phyloP scores from a whole-genome alignment of 2,113 vertebrate species.

The Clarias batrachus region DNA sequence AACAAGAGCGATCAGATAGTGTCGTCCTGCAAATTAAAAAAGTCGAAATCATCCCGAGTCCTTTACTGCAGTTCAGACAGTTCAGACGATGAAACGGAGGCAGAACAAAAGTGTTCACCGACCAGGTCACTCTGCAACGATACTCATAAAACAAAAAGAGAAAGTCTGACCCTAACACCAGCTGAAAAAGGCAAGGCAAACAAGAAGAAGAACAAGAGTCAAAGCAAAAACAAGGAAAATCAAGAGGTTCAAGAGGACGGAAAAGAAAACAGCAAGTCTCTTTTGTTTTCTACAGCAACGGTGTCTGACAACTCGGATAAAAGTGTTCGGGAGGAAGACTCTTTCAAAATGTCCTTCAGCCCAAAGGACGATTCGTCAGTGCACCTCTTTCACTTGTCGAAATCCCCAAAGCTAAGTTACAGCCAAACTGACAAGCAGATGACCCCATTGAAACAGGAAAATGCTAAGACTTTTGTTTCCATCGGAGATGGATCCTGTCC shows the following conservation, averaged over 20 bases:
- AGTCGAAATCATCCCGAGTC: constrained; percentile 82
- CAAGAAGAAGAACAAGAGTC: constrained; percentile 92
- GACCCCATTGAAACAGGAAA: constrained; percentile 90
- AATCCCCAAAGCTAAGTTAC: constrained; percentile 90
- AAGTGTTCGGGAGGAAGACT: constrained; percentile 83
- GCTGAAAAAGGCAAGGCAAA: constrained; percentile 87
- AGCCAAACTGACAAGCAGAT: constrained; percentile 87
- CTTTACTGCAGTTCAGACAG: constrained; percentile 91
- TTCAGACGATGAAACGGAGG: constrained; percentile 82
- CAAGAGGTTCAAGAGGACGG: constrained; percentile 86
- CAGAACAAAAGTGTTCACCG: constrained; percentile 81
- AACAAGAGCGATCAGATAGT: constrained; percentile 79
- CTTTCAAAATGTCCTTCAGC: constrained; percentile 92
- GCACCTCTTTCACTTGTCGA: constrained; percentile 91
- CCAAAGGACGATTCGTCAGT: constrained; percentile 94
- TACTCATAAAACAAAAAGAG: constrained; percentile 83
- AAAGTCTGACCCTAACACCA: constrained; percentile 66
- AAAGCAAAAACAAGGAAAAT: constrained; percentile 98
- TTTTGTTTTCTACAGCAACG: constrained; percentile 75
- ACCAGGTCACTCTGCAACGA: constrained; percentile 81
- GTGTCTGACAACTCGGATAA: constrained; percentile 84
- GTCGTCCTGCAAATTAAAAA: constrained; percentile 82
- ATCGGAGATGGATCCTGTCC: constrained; percentile 81
- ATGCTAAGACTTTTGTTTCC: constrained; percentile 84
- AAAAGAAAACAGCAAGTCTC: constrained; percentile 87